These are phyloP conservation scores for Mycetomoellerius zeteki DNA, from an alignment of 1,140 invertebrate species.

Conservation along the genomic window DNA sequence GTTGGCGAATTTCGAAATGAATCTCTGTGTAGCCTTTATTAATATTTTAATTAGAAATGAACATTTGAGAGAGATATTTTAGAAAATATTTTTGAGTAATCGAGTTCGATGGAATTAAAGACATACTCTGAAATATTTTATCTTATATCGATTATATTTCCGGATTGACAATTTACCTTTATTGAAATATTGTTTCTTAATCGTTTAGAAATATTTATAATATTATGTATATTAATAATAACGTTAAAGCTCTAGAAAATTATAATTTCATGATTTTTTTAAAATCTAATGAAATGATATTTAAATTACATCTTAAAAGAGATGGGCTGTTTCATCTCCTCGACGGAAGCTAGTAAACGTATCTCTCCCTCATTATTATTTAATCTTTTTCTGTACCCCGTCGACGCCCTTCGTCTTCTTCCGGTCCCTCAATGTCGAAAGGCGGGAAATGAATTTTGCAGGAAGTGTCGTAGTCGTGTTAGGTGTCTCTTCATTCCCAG, in stretches of 20 bases:
- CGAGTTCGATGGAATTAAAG: background rate
- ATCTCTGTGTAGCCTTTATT: background rate
- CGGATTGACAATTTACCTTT: background rate
- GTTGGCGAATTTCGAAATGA: background rate
- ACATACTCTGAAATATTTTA: background rate
- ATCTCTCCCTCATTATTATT: conserved; percentile 40
- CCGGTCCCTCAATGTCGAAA: conserved; percentile 38
- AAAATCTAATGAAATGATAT: background rate
- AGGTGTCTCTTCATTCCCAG: background rate
- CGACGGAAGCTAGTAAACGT: conserved; percentile 24
- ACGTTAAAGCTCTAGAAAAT: background rate
- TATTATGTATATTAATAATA: background rate
- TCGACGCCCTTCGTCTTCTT: conserved; percentile 15
- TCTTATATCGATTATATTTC: background rate
- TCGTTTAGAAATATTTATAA: background rate
- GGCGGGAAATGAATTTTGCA: conserved; percentile 54
- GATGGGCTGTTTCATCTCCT: background rate
- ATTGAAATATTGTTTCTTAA: background rate
- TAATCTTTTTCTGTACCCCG: conserved; percentile 31
- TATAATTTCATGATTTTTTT: background rate
- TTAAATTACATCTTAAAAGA: background rate
- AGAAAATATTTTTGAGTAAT: background rate
- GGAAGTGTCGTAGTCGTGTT: conserved; percentile 30
- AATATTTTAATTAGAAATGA: background rate
- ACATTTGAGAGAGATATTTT: background rate